phyloP scores from a whole-genome alignment of 2,797 vertebrate genomes.

The Sebastes alutus region DNA sequence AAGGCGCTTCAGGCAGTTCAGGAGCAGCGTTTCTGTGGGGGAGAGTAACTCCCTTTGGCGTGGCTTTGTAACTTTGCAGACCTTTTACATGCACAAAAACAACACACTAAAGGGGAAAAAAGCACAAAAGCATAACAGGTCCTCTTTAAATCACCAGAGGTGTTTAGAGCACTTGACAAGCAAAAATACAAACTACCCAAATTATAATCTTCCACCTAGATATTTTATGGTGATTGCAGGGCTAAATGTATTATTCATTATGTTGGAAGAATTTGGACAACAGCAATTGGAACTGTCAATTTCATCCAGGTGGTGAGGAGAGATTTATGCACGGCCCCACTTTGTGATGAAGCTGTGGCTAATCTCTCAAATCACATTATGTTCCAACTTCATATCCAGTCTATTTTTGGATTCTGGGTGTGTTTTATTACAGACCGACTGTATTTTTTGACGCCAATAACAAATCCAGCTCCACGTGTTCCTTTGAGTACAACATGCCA shows the following conservation, averaged over 20 bases:
- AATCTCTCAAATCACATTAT: not conserved
- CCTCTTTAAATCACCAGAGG: not conserved
- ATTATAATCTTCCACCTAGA: too few relatives aligned
- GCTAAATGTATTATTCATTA: not conserved
- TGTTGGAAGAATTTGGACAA: not conserved
- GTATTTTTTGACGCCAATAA: constrained; percentile 46
- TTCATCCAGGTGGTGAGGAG: not conserved
- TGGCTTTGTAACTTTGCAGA: not conserved
- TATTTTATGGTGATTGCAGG: not conserved
- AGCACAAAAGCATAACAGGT: not conserved
- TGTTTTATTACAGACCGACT: not conserved
- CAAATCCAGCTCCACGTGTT: constrained; percentile 47
- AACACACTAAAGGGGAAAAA: not conserved
- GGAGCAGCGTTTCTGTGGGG: not conserved
- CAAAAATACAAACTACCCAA: too few relatives aligned
- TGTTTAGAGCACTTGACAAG: not conserved
- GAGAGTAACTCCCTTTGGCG: not conserved
- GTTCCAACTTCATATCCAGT: constrained; percentile 4
- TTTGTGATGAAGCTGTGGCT: not conserved
- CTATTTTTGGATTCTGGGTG: constrained; percentile 40
- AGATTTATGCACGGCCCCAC: not conserved
- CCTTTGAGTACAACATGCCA: constrained; percentile 58
- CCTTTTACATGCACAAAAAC: not conserved
- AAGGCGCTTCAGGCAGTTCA: not conserved
- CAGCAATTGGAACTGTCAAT: not conserved